phyloP scores from a whole-genome alignment of 2,113 vertebrate genomes.

The Nymphicus hollandicus region DNA sequence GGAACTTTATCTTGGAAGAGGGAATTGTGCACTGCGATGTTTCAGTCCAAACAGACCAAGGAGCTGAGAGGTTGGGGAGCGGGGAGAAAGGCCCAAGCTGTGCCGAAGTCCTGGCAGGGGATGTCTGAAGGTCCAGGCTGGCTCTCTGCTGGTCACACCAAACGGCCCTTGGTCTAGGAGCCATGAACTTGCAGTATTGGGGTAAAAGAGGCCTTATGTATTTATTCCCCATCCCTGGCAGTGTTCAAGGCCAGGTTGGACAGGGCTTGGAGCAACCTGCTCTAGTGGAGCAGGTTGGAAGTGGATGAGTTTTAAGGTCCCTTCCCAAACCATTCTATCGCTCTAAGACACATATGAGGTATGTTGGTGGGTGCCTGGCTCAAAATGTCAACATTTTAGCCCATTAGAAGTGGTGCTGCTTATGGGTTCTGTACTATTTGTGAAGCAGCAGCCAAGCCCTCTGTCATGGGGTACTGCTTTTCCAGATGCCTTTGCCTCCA shows the following conservation, averaged over 20 bases:
- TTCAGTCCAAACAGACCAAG: not conserved
- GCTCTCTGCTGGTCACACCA: not conserved
- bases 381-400: not conserved
- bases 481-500: not conserved
- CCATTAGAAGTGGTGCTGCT: not conserved
- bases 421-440: not conserved
- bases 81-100: not conserved
- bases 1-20: not conserved
- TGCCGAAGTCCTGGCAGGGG: not conserved
- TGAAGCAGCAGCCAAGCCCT: not conserved
- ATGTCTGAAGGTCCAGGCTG: not conserved
- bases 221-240: not conserved
- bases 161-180: not conserved
- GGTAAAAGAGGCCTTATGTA: not conserved
- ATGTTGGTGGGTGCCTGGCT: rapidly evolving
- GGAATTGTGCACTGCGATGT: not conserved
- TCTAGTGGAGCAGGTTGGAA: not conserved
- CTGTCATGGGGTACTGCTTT: not conserved
- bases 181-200: not conserved
- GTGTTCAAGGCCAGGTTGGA: not conserved
- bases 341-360: not conserved
- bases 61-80: not conserved
- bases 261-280: rapidly evolving
- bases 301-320: not conserved
- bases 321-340: not conserved